Conservation (phyloP, 2,797 vertebrate species). For the Cryptoblepharus egeriae region DNA sequence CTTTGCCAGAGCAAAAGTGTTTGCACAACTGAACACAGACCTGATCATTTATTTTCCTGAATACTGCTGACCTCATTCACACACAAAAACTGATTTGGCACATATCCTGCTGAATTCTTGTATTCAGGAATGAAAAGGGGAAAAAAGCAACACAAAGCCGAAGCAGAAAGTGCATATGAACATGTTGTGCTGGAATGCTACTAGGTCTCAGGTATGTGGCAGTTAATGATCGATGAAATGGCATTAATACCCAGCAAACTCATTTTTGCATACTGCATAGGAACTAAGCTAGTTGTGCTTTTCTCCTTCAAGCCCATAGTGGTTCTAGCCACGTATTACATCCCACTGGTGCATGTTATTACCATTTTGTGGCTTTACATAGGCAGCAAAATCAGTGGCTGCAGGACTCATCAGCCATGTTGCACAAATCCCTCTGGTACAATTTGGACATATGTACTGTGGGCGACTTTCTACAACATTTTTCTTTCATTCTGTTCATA, state of each 20-base stretch:
- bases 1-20: neutral
- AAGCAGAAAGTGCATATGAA: neutral
- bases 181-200: fast-evolving
- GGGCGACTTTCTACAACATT: neutral
- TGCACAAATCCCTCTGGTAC: neutral
- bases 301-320: neutral
- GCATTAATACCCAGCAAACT: slow-evolving; percentile 41
- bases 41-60: fast-evolving
- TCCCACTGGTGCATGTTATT: neutral
- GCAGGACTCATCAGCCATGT: neutral
- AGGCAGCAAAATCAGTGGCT: neutral
- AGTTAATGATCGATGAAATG: slow-evolving; percentile 46
- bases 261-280: neutral
- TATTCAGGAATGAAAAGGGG: neutral
- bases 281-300: slow-evolving; percentile 31
- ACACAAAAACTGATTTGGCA: neutral
- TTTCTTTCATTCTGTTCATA: too few relatives aligned
- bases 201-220: neutral
- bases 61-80: neutral
- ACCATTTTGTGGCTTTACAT: neutral
- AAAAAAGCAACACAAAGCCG: fast-evolving
- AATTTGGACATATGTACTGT: neutral
- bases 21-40: neutral
- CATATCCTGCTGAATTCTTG: neutral
- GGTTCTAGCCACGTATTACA: neutral